Evolutionary conservation across 2,888 invertebrate genomes (phyloP), one percentile per base, ranked within the genome.

Genomic region (Dicranocentrus wangi): DNA sequence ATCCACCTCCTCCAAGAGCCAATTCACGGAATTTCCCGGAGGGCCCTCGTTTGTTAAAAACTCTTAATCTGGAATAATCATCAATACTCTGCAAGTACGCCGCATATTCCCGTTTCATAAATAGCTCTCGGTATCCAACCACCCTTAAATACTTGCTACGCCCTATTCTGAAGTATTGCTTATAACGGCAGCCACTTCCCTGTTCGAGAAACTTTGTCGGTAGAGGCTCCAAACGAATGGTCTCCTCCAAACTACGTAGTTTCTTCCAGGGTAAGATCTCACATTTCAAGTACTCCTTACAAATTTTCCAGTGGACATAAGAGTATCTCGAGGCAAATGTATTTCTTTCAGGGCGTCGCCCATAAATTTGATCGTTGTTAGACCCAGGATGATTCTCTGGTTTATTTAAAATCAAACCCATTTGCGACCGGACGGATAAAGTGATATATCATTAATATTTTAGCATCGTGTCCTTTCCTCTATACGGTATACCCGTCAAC

Each of bases 91-190:
- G 42, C 1, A 81, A 23, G 53, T 75, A 75, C 15, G 73, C 55
- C 0, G 51, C 61, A 53, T 69, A 47, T 10, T 69, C 60, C 27
- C 75, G 13, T 61, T 81, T 81, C 55, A 47, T 55, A 7, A 68
- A 42, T 1, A 81, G 51, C 25, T 81, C 81, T 43, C 81, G 69
- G 23, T 39, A 65, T 2, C 81, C 81, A 8, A 55, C 58, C 0
- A 80, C 42, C 10, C 80, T 3, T 21, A 58, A 21, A 17, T 66
- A 51, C 2, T 25, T 23, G 1, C 60, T 25, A 15, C 25, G 32
- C 1, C 17, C 28, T 8, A 28, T 23, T n/a, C 0, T 2, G 23
- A 58, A 55, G 10, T 43, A 13, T 1, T 28, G 47, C 10, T 17
- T 25, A 2, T 58, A 21, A 5, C 39, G 32, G 5, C 15, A 3